phyloP scores from a whole-genome alignment of 2,113 vertebrate species.

The Triplophysa rosa region DNA sequence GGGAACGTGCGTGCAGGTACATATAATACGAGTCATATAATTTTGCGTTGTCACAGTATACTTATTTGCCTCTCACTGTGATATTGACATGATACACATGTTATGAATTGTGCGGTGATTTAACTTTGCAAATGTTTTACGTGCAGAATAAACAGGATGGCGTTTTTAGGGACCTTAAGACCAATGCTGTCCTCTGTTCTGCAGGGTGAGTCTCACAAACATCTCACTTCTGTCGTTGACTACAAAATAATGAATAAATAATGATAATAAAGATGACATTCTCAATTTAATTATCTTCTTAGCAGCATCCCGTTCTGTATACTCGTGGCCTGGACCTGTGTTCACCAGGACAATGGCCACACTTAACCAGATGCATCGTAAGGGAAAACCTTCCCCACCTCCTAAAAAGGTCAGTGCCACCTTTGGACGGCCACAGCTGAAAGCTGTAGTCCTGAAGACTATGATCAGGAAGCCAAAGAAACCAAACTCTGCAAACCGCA shows the following conservation, averaged over 20 bases:
- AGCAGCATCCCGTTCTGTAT: constrained; percentile 59
- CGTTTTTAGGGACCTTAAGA: constrained; percentile 60
- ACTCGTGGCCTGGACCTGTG: constrained; percentile 57
- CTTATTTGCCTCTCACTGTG: background rate
- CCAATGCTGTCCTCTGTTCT: constrained; percentile 60
- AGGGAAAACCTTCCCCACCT: constrained; percentile 63
- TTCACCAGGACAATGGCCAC: constrained; percentile 81
- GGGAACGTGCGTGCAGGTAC: background rate
- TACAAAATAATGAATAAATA: no score
- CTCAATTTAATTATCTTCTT: background rate
- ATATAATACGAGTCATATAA: background rate
- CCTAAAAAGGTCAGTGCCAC: constrained; percentile 62
- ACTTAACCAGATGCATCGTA: constrained; percentile 91
- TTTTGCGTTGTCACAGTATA: background rate
- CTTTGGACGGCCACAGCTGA: constrained; percentile 82
- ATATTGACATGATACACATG: background rate
- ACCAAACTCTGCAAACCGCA: constrained; percentile 93
- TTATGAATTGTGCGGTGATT: background rate
- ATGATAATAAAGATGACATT: no score
- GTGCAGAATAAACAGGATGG: constrained; percentile 55
- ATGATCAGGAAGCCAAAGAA: constrained; percentile 93
- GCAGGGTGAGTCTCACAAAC: constrained; percentile 60
- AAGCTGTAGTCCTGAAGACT: constrained; percentile 85
- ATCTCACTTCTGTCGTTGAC: background rate
- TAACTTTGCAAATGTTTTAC: background rate